Evolutionary conservation across 2,888 invertebrate species (phyloP), one percentile per base, ranked within the genome.

Genomic region (Zygogramma bicolorata): DNA sequence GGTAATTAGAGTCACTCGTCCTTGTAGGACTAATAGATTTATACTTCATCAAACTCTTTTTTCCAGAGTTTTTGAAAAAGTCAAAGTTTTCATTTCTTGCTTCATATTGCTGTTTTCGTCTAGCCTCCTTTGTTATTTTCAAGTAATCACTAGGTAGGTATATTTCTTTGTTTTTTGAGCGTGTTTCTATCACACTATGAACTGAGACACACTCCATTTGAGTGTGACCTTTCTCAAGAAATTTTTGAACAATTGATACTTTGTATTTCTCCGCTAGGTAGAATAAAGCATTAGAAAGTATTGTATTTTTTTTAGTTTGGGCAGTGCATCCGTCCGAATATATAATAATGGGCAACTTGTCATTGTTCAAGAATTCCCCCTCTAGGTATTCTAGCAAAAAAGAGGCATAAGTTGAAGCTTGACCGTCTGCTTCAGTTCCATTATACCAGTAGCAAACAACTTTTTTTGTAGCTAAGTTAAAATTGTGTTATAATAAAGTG

Each of bases 181-280:
- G 10, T 13, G 6, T 34, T 40, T 73, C 73, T 27, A 73, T 73
- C 10, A 49, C 34, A 49, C 59, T 49, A 58, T 73, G 69, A 15
- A 73, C 73, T 42, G 59, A 59, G 59, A 69, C 73, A 60, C 69
- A 69, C 68, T 69, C 65, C 68, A 72, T 72, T 65, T 72, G 72
- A n/a, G n/a, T 31, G 31, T 31, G 31, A 8, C 31, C 31, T 31
- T 31, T 31, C 31, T 31, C 31, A 31, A 31, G 31, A 31, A 31
- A 65, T 53, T 65, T 69, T 69, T 69, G 65, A 46, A 38, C 61
- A 7, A 65, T 69, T 20, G 22, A 38, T 20, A 68, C 59, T 34
- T 59, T 34, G 29, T 59, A 46, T 18, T 63, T 69, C 42, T 60
- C 49, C 15, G 65, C 40, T 3, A 73, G 46, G 31, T 73, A 46